A percentile compares a stretch with the other conserved stretches of the same genome.
phyloP scores from a whole-genome alignment of 23 tunicate species.

The Pegea sp. region DNA sequence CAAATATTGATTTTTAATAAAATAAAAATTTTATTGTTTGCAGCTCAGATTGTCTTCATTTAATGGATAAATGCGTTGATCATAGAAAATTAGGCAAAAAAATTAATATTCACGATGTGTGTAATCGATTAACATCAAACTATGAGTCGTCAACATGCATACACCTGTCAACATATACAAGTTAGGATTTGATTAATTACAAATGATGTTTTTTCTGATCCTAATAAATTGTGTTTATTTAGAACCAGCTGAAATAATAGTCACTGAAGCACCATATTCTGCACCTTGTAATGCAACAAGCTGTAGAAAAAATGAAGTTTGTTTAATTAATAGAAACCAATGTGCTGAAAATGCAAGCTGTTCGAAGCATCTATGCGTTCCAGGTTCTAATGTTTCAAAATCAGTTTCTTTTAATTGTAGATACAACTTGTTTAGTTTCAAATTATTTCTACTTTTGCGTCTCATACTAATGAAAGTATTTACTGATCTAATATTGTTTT shows the following conservation, averaged over 20 bases:
- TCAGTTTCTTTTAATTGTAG: no score
- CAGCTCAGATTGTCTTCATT: constrained; percentile 35
- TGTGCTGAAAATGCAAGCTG: constrained; percentile 19
- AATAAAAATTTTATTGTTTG: not conserved
- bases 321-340: constrained; percentile 31
- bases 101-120: constrained; percentile 18
- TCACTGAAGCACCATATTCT: constrained; percentile 9
- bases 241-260: constrained; percentile 11
- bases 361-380: constrained; percentile 23
- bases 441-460: no score
- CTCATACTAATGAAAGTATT: no score
- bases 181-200: constrained; percentile 6
- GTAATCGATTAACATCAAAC: constrained; percentile 35
- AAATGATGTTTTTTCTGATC: not conserved
- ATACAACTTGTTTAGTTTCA: no score
- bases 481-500: no score
- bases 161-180: constrained; percentile 22
- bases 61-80: constrained; percentile 52
- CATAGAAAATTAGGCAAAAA: constrained; percentile 4
- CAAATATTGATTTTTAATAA: no score
- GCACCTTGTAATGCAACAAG: constrained; percentile 65
- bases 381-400: no score
- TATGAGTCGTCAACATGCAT: constrained; percentile 37
- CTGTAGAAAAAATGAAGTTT: constrained; percentile 30
- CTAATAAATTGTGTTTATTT: not conserved